Evolutionary conservation across 2,797 vertebrate species (phyloP).

Genomic region (Intellagama lesueurii): DNA sequence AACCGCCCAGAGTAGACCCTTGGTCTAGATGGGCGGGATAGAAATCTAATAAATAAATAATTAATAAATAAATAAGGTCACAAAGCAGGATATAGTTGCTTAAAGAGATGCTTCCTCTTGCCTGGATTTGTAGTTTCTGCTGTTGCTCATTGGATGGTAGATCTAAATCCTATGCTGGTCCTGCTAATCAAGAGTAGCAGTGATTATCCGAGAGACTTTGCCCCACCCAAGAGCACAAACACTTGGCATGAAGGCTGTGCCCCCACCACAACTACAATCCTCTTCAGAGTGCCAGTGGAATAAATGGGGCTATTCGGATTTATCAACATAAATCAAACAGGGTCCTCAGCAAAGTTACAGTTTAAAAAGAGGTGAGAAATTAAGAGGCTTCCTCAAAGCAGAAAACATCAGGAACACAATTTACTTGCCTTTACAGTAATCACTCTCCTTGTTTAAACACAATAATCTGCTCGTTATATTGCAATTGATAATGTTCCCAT

Average conservation of each 20-base stretch:
- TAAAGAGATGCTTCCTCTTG: background rate
- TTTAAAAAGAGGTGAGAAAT: background rate
- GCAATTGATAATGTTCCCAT: conserved; percentile 52
- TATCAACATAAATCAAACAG: rapidly evolving
- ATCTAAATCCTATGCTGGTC: background rate
- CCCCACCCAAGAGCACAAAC: background rate
- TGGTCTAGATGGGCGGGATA: no score
- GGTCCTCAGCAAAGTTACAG: conserved; percentile 10
- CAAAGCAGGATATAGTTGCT: background rate
- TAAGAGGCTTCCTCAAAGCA: conserved; percentile 3
- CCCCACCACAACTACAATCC: background rate
- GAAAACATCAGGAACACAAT: conserved; percentile 52
- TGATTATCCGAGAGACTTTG: no score
- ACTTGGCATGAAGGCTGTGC: background rate
- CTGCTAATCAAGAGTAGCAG: background rate
- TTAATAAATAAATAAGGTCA: no score
- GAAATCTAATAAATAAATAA: no score
- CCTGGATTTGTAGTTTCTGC: background rate
- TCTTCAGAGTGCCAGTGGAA: background rate
- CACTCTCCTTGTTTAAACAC: conserved; percentile 60
- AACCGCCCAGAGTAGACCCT: no score
- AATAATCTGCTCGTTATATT: conserved; percentile 48
- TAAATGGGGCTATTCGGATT: conserved; percentile 8
- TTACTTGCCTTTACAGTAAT: conserved; percentile 42
- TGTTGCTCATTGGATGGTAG: background rate